Evolutionary conservation across 92 coral and sea anemone genomes (phyloP), one percentile per base, ranked within the genome.

Genomic region (Porites cylindrica): DNA sequence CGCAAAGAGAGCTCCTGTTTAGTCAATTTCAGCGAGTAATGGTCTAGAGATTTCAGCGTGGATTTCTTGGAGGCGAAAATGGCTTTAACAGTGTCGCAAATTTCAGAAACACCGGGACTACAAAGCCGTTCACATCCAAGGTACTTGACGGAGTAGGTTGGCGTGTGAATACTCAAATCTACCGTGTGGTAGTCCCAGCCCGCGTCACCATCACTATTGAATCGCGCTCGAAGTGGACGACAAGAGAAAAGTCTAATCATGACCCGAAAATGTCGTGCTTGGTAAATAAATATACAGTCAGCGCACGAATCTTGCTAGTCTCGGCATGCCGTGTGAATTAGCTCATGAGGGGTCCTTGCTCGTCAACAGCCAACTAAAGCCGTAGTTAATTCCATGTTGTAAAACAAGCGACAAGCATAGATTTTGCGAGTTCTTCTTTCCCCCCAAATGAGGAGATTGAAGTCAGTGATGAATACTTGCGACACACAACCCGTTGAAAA

Each of bases 91-190:
- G 98, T 92, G 60, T 87, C 93, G 76, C 99, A 97, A 84, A 97
- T 97, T 58, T 97, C 98, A 76, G 92, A 84, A 79, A 90, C 85
- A 63, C 98, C 99, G 7, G 99, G 98, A 67, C 92, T 93, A 58
- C 79, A 87, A 26, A 97, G 88, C 70, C 86, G 90, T 62, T 93
- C 96, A 71, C 89, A 96, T 19, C 99, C 99, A 54, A 97, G 94
- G 76, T 97, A 95, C 77, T 89, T 97, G n/a, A 96, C 99, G 51
- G 93, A 84, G 72, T 91, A 97, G 16, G 93, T 93, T 67, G 95
- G 94, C 53, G 93, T 85, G 75, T 95, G 98, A 63, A 89, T 85
- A 23, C 77, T 91, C 84, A 95, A 91, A 85, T 95, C 93, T 62
- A 95, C 98, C 38, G 86, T 88, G 32, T 86, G 86, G 85, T 95